These are phyloP conservation scores for Coelinius sp. DNA, from an alignment of 2,888 invertebrate genomes.

Conservation along the genomic window DNA sequence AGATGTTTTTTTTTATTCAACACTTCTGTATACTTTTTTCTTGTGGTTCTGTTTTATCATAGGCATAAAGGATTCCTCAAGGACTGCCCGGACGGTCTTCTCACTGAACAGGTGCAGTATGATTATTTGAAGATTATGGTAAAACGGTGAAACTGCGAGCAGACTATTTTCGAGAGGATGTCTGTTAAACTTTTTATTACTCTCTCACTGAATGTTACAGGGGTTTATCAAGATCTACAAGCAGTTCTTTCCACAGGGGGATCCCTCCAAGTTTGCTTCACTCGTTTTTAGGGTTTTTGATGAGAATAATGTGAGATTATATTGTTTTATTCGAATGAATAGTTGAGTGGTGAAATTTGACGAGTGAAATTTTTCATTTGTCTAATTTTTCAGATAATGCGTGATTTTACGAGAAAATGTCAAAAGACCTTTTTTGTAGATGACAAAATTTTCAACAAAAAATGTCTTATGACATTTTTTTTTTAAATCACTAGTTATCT, in stretches of 20 bases:
- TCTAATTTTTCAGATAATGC: too few relatives aligned
- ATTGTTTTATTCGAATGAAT: background rate
- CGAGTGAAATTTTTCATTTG: too few relatives aligned
- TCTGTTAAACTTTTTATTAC: background rate
- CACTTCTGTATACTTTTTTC: background rate
- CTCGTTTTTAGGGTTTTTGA: constrained; percentile 99
- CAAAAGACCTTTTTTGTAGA: too few relatives aligned
- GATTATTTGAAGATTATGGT: constrained; percentile 31
- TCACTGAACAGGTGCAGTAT: constrained; percentile 89
- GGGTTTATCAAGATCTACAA: constrained; percentile 99
- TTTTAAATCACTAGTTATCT: too few relatives aligned
- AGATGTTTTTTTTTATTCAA: background rate
- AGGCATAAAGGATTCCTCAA: constrained; percentile 98
- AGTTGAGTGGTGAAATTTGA: background rate
- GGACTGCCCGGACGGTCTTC: constrained; percentile 95
- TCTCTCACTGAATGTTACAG: constrained; percentile 72
- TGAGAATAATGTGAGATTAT: constrained; percentile 91
- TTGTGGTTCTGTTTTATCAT: background rate
- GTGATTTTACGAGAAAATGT: too few relatives aligned
- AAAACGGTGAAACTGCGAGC: constrained; percentile 29
- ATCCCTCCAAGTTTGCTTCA: constrained; percentile 98
- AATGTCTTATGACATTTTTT: too few relatives aligned
- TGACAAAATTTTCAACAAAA: too few relatives aligned
- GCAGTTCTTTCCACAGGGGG: constrained; percentile 99
- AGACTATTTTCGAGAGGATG: background rate